Conservation (phyloP, 1,140 invertebrate genomes). For the Saccostrea echinata region DNA sequence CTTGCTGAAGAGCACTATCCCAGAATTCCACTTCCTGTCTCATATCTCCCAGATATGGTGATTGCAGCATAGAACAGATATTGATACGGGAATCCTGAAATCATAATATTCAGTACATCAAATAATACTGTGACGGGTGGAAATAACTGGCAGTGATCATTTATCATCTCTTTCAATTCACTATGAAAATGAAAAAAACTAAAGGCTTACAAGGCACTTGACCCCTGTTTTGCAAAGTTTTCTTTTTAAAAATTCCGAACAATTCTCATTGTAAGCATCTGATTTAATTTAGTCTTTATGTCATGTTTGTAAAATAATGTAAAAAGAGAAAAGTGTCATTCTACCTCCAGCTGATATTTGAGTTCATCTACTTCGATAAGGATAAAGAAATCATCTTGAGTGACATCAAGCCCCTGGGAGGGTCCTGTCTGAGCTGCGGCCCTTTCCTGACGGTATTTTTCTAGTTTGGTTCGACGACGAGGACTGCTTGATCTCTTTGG, state of each 20-base stretch:
- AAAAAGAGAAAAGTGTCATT: not conserved
- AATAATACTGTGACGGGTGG: not conserved
- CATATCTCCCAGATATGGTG: conserved; percentile 76
- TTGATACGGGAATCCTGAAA: conserved; percentile 76
- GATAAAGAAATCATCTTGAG: conserved; percentile 76
- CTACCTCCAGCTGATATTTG: conserved; percentile 77
- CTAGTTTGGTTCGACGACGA: conserved; percentile 68
- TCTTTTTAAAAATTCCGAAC: conserved; percentile 54
- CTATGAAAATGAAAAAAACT: conserved; percentile 77
- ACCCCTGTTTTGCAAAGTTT: conserved; percentile 42
- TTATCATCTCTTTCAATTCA: conserved; percentile 76
- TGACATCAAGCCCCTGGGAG: conserved; percentile 71
- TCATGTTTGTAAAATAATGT: not conserved
- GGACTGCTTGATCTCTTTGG: conserved; percentile 65
- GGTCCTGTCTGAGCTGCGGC: conserved; percentile 64
- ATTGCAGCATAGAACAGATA: conserved; percentile 76
- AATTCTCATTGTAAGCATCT: not conserved
- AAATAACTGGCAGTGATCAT: conserved; percentile 63
- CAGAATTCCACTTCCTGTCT: conserved; percentile 69
- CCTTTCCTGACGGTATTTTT: conserved; percentile 74
- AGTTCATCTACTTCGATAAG: conserved; percentile 79
- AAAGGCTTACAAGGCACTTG: conserved; percentile 26
- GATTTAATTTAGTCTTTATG: not conserved
- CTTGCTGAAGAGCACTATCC: conserved; percentile 70
- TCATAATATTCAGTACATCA: not conserved